Conservation (phyloP, 2,888 invertebrate genomes). For the Neria commutata region DNA sequence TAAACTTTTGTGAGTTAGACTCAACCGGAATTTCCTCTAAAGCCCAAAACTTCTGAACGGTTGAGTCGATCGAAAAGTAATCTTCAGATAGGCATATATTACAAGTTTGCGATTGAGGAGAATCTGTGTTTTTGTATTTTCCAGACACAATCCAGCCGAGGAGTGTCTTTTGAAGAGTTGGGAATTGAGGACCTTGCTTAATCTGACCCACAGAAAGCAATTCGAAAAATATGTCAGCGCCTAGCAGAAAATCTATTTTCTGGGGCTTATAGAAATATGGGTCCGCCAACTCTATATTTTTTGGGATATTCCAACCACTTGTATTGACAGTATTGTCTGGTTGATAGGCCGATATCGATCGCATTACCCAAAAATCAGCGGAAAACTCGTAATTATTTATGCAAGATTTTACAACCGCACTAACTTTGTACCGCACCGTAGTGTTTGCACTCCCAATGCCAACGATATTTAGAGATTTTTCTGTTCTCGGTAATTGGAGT, state of each 20-base stretch:
- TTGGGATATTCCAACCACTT: slow-evolving; percentile 11
- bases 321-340: slow-evolving; percentile 13
- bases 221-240: slow-evolving; percentile 23
- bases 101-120: no score
- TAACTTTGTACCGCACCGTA: background rate
- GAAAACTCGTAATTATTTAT: slow-evolving; percentile 7
- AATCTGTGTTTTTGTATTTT: no score
- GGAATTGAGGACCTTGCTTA: slow-evolving; percentile 12
- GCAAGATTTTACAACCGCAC: slow-evolving; percentile 15
- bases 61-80: background rate
- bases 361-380: slow-evolving; percentile 14
- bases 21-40: background rate
- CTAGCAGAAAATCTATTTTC: slow-evolving; percentile 17
- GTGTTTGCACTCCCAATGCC: background rate
- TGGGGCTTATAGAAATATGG: slow-evolving; percentile 13
- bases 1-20: no score
- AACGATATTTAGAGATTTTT: background rate
- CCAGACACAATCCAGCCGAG: slow-evolving; percentile 20
- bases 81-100: background rate
- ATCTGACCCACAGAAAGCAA: slow-evolving; percentile 21
- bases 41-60: background rate
- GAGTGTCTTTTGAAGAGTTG: slow-evolving; percentile 18
- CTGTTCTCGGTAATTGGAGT: background rate
- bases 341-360: slow-evolving; percentile 16
- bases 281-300: slow-evolving; percentile 18